A percentile compares a stretch with the other conserved stretches of the same genome.
Conservation (phyloP, 2,797 vertebrate genomes). For the Mus minutoides region DNA sequence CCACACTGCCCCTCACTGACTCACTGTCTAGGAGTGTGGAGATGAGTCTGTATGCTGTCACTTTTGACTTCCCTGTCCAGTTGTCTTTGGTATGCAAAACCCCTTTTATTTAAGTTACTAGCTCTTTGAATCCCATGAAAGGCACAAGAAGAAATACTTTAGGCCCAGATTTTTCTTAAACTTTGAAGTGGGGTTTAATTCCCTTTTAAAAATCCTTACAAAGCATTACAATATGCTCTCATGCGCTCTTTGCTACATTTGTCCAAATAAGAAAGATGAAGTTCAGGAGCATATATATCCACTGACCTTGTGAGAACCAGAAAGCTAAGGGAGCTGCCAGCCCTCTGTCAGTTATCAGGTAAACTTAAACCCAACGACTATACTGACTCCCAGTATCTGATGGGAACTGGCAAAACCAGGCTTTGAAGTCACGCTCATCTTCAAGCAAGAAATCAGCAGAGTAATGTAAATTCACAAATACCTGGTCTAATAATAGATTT, state of each 20-base stretch:
- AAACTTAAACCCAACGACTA: background rate
- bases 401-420: background rate
- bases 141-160: background rate
- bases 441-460: conserved; percentile 9
- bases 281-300: background rate
- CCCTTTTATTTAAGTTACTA: background rate
- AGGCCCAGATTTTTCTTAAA: background rate
- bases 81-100: background rate
- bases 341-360: background rate
- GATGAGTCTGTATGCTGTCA: background rate
- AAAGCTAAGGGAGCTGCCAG: background rate
- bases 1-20: background rate
- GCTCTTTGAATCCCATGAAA: background rate
- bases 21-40: background rate
- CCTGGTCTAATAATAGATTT: background rate
- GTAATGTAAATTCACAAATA: conserved; percentile 22
- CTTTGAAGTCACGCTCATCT: background rate
- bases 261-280: conserved; percentile 18
- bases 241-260: background rate
- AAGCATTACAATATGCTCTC: background rate
- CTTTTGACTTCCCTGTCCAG: background rate
- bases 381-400: background rate
- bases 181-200: background rate
- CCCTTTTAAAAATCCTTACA: background rate
- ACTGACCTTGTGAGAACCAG: background rate